Conservation (phyloP, 35 echinoderm and acorn worm species). For the Diadema setosum region DNA sequence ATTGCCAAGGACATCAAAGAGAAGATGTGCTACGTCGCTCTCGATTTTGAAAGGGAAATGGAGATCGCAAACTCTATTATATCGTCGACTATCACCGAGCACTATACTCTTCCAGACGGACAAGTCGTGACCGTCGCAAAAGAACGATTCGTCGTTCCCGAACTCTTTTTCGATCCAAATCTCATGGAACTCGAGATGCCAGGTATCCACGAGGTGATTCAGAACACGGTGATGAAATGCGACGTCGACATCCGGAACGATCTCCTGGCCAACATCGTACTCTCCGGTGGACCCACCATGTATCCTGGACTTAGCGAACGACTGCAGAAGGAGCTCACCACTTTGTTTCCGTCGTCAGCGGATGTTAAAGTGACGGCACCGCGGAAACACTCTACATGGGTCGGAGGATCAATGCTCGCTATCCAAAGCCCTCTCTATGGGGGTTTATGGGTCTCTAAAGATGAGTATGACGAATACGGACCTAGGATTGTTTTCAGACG, state of each 20-base stretch:
- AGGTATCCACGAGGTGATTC: slow-evolving; percentile 77
- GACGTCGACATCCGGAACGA: slow-evolving; percentile 73
- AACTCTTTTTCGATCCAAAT: slow-evolving; percentile 52
- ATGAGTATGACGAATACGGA: slow-evolving; percentile 82
- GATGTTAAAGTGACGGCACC: slow-evolving; percentile 84
- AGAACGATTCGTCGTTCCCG: slow-evolving; percentile 53
- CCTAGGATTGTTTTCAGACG: slow-evolving; percentile 77
- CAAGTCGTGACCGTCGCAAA: slow-evolving; percentile 68
- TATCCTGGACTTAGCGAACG: slow-evolving; percentile 75
- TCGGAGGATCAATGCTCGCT: slow-evolving; percentile 75
- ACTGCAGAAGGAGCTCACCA: slow-evolving; percentile 69
- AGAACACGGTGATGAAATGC: slow-evolving; percentile 72
- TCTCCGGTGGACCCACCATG: slow-evolving; percentile 81
- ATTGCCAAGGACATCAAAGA: slow-evolving; percentile 57
- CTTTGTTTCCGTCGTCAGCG: slow-evolving; percentile 55
- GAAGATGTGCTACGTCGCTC: slow-evolving; percentile 60
- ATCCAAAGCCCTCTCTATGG: slow-evolving; percentile 69
- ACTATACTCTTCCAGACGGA: slow-evolving; percentile 61
- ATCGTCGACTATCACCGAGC: slow-evolving; percentile 31
- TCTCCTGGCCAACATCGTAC: slow-evolving; percentile 71
- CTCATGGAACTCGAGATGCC: slow-evolving; percentile 52
- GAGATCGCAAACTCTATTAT: background rate
- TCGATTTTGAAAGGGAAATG: slow-evolving; percentile 65
- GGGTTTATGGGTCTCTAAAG: slow-evolving; percentile 86
- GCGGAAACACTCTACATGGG: slow-evolving; percentile 80